phyloP scores from a whole-genome alignment of 1,140 invertebrate genomes.

The Dufourea novaeangliae region DNA sequence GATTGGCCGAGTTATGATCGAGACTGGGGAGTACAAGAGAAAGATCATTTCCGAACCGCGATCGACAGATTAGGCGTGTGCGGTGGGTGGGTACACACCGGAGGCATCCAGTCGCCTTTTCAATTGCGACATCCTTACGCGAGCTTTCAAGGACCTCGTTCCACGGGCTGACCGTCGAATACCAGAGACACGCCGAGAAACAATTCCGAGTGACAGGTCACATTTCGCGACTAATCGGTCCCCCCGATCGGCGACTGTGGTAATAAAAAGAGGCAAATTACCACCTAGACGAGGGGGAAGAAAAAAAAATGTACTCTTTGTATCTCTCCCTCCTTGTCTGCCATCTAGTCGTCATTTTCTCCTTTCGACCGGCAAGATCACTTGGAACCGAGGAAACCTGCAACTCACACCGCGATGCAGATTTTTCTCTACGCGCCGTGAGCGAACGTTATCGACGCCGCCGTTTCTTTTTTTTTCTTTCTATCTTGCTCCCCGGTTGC shows the following conservation, averaged over 20 bases:
- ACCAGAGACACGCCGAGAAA: background rate
- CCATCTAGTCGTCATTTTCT: background rate
- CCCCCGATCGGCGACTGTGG: background rate
- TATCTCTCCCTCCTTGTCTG: background rate
- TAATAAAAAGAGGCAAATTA: background rate
- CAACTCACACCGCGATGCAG: background rate
- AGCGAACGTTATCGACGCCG: background rate
- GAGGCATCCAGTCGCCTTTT: conserved; percentile 23
- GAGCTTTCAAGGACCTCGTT: conserved; percentile 48
- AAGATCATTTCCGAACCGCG: conserved; percentile 54
- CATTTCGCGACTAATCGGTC: conserved; percentile 20
- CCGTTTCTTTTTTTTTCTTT: background rate
- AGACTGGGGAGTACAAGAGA: conserved; percentile 31
- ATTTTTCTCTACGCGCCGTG: background rate
- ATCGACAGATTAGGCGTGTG: conserved; percentile 48
- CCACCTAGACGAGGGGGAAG: background rate
- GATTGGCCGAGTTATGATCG: conserved; percentile 39
- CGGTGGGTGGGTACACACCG: conserved; percentile 31
- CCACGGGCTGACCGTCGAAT: conserved; percentile 30
- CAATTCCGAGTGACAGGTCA: conserved; percentile 15
- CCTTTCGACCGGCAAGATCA: too few relatives aligned
- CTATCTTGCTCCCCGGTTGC: background rate
- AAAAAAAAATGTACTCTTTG: background rate
- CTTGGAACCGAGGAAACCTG: background rate
- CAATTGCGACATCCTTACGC: conserved; percentile 41